These are phyloP conservation scores for Dasyprocta punctata DNA, from an alignment of 2,113 vertebrate species.

Conservation along the genomic window DNA sequence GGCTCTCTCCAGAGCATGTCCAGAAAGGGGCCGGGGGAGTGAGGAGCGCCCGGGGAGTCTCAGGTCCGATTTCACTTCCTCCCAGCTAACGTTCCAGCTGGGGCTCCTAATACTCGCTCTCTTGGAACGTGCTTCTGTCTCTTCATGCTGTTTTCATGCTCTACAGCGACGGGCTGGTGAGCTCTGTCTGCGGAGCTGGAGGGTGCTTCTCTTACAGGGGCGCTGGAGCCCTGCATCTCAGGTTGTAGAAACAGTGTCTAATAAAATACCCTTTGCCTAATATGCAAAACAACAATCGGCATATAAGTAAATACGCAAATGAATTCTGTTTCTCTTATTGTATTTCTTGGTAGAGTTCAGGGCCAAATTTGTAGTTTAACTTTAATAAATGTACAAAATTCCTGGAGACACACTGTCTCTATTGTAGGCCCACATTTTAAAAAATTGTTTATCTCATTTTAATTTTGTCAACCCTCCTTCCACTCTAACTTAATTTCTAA, in stretches of 20 bases:
- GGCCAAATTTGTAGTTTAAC: background rate
- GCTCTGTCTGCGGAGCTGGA: background rate
- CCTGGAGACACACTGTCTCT: background rate
- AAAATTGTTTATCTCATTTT: background rate
- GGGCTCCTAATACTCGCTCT: constrained; percentile 8
- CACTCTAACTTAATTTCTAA: background rate
- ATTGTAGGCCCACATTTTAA: background rate
- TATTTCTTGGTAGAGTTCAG: constrained; percentile 12
- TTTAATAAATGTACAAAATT: background rate
- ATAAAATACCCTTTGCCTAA: constrained; percentile 18
- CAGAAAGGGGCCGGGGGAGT: background rate
- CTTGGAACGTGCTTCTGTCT: background rate
- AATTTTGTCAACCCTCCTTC: background rate
- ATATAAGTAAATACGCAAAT: background rate
- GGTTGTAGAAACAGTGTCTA: background rate
- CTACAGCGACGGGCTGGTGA: constrained; percentile 18
- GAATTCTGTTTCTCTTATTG: background rate
- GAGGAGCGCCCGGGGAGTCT: background rate
- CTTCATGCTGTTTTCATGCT: constrained; percentile 40
- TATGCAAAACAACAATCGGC: background rate
- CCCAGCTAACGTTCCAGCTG: background rate
- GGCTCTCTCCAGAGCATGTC: background rate
- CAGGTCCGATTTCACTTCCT: background rate
- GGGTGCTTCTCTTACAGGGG: background rate
- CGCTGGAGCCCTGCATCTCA: background rate